These are phyloP conservation scores for Samia ricini DNA, from an alignment of 1,140 invertebrate species.

Conservation along the genomic window DNA sequence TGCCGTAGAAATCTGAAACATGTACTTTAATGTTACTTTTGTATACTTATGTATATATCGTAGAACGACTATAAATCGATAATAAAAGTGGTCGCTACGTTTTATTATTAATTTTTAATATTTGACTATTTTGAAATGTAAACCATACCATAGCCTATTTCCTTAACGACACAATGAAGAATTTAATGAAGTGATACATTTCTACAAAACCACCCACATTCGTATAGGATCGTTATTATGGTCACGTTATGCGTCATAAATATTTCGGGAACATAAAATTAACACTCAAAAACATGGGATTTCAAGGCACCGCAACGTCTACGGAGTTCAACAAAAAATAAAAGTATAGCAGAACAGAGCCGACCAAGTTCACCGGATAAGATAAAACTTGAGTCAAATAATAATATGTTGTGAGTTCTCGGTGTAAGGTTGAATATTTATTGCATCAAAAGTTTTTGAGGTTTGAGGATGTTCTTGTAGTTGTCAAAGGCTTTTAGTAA, in stretches of 20 bases:
- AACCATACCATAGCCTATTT: neutral
- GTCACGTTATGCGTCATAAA: constrained; percentile 75
- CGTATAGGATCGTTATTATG: constrained; percentile 71
- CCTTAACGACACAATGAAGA: constrained; percentile 8
- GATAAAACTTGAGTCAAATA: neutral
- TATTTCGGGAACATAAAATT: constrained; percentile 77
- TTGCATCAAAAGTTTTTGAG: neutral
- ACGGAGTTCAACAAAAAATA: constrained; percentile 65
- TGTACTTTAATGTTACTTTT: neutral
- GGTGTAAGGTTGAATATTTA: constrained; percentile 28
- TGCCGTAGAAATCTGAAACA: neutral
- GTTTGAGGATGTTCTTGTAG: constrained; percentile 16
- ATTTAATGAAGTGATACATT: constrained; percentile 71
- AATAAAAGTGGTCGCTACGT: neutral
- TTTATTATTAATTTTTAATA: neutral
- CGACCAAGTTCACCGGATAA: constrained; percentile 13
- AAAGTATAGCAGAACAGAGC: constrained; percentile 62
- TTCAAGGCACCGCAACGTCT: constrained; percentile 73
- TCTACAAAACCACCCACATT: constrained; percentile 71
- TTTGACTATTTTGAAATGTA: neutral
- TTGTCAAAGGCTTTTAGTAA: constrained; percentile 22
- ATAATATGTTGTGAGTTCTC: constrained; percentile 17
- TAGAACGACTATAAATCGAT: too few species aligned
- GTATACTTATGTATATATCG: too few species aligned
- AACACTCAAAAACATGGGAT: constrained; percentile 74